Base-by-base conservation (phyloP, 2,797 vertebrate genomes). In the Thalassophryne amazonica region DNA sequence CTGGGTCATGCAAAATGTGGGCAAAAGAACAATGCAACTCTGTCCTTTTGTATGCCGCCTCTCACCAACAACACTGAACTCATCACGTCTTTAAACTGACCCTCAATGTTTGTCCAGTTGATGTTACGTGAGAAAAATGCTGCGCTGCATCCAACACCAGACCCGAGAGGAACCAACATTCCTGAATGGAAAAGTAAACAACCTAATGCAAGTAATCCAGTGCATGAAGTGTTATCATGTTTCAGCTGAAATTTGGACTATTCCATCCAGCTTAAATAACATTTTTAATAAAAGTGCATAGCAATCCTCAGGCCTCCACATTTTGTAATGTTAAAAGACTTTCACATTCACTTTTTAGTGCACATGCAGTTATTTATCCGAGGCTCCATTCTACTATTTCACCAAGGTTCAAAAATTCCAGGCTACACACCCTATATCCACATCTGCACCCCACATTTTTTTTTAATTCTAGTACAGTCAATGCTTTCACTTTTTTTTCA, bases 1-100 rank as follows among this genome's bases (percentile, higher is more conserved):
- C 27, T 56, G 65, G 63, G 67, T 73, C 69, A 69, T 10, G 17
- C 24, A 58, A 57, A 67, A 61, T 61, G 58, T 71, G 28, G 45
- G n/a, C 66, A 46, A 42, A 29, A 42, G 23, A 57, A 65, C 56
- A 62, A 53, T 70, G 57, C 45, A 54, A 48, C 42, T 38, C 47
- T 69, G 55, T 66, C 21, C 28, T 20, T 27, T 24, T 54, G 40
- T n/a, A n/a, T 33, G 22, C 45, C 17, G 31, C 38, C 32, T 49
- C 37, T 37, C 58, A 43, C 46, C 28, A 45, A 35, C 16, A 37
- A 18, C 25, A 22, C 20, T 48, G 31, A 38, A 34, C 15, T 41
- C 33, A 40, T 34, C 35, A 34, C 36, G 11, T 19, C 27, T 42
- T 41, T 7, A 9, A 40, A 34, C 20, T 28, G 29, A 22, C 14